Conservation (phyloP, 2,888 invertebrate genomes). For the Meloe dianella region DNA sequence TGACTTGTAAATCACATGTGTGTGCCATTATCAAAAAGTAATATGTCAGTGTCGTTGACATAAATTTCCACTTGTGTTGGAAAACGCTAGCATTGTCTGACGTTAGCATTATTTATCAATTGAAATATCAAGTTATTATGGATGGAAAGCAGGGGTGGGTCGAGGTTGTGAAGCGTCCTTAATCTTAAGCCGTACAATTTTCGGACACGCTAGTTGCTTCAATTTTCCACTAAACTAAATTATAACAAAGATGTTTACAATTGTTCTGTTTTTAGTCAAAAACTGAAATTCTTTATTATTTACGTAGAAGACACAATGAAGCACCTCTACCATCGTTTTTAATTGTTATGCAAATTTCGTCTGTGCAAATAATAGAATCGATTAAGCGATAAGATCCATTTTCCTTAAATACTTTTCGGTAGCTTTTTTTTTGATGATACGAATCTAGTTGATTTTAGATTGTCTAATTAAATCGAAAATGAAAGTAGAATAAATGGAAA, state of each 20-base stretch:
- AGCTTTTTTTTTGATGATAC: constrained; percentile 50
- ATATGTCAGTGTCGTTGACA: constrained; percentile 11
- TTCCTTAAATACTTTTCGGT: constrained; percentile 53
- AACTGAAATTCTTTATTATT: too few species aligned
- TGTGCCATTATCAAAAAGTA: not conserved
- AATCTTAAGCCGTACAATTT: too few species aligned
- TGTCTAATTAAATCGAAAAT: constrained; percentile 55
- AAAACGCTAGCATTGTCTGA: constrained; percentile 36
- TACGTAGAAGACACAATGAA: not conserved
- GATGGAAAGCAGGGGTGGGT: not conserved
- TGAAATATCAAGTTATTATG: not conserved
- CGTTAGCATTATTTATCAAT: constrained; percentile 14
- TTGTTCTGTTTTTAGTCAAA: too few species aligned
- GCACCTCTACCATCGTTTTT: not conserved
- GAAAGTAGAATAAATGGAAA: constrained; percentile 47
- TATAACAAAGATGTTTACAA: too few species aligned
- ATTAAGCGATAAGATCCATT: constrained; percentile 53
- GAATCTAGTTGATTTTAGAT: constrained; percentile 55
- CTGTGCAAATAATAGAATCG: constrained; percentile 52
- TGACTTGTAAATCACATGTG: not conserved
- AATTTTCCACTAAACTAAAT: too few species aligned
- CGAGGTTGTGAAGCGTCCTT: not conserved
- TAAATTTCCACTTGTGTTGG: constrained; percentile 26
- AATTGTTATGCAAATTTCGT: constrained; percentile 44
- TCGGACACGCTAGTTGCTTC: too few species aligned